phyloP scores from a whole-genome alignment of 2,888 invertebrate species.

The Diarsia dahlii region DNA sequence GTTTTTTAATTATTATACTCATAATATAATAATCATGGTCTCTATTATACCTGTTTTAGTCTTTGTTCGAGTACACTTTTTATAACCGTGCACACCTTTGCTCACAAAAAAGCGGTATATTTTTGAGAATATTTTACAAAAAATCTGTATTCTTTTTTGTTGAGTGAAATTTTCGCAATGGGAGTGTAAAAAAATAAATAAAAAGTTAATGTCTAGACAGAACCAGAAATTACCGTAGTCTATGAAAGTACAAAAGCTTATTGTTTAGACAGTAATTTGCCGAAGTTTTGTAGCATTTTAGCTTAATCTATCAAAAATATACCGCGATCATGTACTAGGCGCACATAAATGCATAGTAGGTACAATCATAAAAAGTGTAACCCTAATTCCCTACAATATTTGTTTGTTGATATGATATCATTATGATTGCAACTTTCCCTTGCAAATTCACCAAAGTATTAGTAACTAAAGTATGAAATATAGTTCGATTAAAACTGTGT shows the following conservation, averaged over 20 bases:
- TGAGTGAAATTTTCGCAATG: background rate
- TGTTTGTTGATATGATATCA: slow-evolving; percentile 69
- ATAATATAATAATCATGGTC: slow-evolving; percentile 81
- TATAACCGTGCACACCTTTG: slow-evolving; percentile 49
- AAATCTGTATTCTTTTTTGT: background rate
- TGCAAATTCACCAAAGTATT: slow-evolving; percentile 36
- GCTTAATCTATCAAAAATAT: slow-evolving; percentile 11
- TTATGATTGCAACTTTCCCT: slow-evolving; percentile 70
- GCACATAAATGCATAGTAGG: slow-evolving; percentile 63
- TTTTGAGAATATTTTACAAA: background rate
- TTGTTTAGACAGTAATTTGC: background rate
- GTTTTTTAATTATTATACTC: slow-evolving; percentile 67
- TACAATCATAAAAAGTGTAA: slow-evolving; percentile 62
- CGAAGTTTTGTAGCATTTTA: background rate
- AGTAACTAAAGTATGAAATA: slow-evolving; percentile 61
- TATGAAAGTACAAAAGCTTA: slow-evolving; percentile 60
- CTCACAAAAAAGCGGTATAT: slow-evolving; percentile 18
- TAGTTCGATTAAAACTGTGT: slow-evolving; percentile 44
- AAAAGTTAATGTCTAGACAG: slow-evolving; percentile 6
- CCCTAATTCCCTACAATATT: slow-evolving; percentile 62
- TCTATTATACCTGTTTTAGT: slow-evolving; percentile 83
- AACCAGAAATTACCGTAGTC: slow-evolving; percentile 21
- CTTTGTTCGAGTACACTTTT: slow-evolving; percentile 68
- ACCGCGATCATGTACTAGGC: slow-evolving; percentile 29
- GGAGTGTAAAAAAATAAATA: slow-evolving; percentile 33